These are phyloP conservation scores for Dioctria linearis DNA, from an alignment of 2,888 invertebrate genomes.

Conservation along the genomic window DNA sequence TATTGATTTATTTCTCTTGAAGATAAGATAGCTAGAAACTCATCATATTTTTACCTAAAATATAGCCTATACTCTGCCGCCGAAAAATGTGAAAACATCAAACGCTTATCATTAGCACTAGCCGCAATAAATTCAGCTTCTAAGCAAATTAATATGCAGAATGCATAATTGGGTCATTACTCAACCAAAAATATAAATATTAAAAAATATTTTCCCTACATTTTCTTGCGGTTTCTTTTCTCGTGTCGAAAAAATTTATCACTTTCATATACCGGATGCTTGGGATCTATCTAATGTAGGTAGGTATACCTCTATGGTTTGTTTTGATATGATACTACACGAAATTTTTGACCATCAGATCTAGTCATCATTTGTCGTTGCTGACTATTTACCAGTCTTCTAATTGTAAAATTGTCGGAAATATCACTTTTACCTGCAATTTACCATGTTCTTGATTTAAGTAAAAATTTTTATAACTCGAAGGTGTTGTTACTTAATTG, in stretches of 20 bases:
- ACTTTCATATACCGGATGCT: slow-evolving; percentile 24
- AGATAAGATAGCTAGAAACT: no score
- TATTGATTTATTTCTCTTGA: no score
- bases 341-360: slow-evolving; percentile 27
- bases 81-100: slow-evolving; percentile 5
- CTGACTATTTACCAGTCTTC: slow-evolving; percentile 6
- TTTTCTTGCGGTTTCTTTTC: slow-evolving; percentile 25
- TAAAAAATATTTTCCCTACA: background rate
- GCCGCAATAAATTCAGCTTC: slow-evolving; percentile 25
- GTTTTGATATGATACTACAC: background rate
- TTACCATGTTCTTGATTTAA: background rate
- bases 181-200: slow-evolving; percentile 31
- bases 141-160: slow-evolving; percentile 20
- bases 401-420: slow-evolving; percentile 36
- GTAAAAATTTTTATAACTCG: slow-evolving; percentile 17
- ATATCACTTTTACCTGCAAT: slow-evolving; percentile 24
- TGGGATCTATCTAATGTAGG: slow-evolving; percentile 22
- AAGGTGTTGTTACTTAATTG: slow-evolving; percentile 39
- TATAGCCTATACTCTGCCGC: no score
- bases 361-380: background rate
- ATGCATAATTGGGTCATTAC: slow-evolving; percentile 33
- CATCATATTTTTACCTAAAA: no score
- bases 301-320: no score
- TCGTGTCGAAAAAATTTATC: slow-evolving; percentile 19
- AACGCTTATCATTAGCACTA: slow-evolving; percentile 24